phyloP scores from a whole-genome alignment of 2,113 vertebrate genomes.

The Alosa alosa region DNA sequence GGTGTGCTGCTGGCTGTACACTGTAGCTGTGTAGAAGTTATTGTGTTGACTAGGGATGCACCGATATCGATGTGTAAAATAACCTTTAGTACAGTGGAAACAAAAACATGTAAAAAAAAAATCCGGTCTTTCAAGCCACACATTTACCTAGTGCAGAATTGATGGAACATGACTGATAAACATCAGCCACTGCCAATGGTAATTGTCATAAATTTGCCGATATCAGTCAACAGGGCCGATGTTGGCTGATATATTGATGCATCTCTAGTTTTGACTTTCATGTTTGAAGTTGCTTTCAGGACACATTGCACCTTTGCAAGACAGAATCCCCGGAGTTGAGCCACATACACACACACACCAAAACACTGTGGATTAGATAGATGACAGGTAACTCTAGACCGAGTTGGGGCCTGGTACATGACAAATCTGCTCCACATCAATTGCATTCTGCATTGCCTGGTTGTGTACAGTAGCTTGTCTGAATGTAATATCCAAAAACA shows the following conservation, averaged over 20 bases:
- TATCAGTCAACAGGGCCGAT: too few species aligned
- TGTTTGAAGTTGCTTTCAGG: not conserved
- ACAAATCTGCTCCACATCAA: not conserved
- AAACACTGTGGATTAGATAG: not conserved
- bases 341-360: not conserved
- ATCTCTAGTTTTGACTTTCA: not conserved
- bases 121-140: too few species aligned
- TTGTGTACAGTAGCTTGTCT: not conserved
- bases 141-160: too few species aligned
- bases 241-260: too few species aligned
- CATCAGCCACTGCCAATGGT: too few species aligned
- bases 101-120: too few species aligned
- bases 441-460: not conserved
- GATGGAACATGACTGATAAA: too few species aligned
- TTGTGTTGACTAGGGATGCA: not conserved
- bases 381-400: not conserved
- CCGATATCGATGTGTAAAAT: too few species aligned
- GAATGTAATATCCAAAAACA: constrained; percentile 2
- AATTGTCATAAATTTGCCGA: too few species aligned
- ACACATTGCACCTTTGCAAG: constrained; percentile 18
- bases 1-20: not conserved
- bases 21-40: not conserved
- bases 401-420: not conserved
- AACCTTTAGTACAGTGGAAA: too few species aligned
- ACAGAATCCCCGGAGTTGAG: constrained; percentile 10